These are phyloP conservation scores for Platanista minor DNA, from an alignment of 2,113 vertebrate genomes.

Conservation along the genomic window DNA sequence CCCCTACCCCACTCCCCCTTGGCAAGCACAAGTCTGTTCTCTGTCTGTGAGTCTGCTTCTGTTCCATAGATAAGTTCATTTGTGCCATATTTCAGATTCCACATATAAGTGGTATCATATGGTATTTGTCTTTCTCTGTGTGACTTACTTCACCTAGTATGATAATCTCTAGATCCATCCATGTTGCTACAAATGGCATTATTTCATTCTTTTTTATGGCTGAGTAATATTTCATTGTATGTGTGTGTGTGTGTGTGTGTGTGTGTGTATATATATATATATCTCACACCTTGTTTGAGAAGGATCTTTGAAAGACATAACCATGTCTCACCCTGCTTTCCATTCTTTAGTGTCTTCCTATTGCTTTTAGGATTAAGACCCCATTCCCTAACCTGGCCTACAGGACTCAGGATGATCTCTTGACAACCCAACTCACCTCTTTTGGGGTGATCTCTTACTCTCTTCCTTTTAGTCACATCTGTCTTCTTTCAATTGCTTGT, in stretches of 20 bases:
- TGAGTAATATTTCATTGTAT: too few species aligned
- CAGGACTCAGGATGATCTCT: too few species aligned
- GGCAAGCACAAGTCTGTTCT: background rate
- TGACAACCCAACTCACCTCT: background rate
- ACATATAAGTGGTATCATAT: background rate
- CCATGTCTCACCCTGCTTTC: background rate
- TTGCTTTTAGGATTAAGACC: background rate
- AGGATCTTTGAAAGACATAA: background rate
- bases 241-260: fast-evolving
- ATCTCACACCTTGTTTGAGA: background rate
- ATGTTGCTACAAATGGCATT: background rate
- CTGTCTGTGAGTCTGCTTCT: background rate
- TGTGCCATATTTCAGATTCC: background rate
- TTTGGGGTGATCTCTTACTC: too few species aligned
- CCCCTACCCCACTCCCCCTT: fast-evolving
- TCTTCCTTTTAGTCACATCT: background rate
- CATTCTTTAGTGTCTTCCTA: background rate
- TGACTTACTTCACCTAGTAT: background rate
- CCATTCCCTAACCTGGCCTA: background rate
- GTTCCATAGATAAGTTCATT: background rate
- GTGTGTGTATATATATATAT: too few species aligned
- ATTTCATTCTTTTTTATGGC: background rate
- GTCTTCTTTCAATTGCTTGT: background rate
- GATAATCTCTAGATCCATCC: background rate
- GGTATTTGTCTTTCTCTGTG: background rate